Evolutionary conservation across 2,113 vertebrate genomes (phyloP).

Genomic region (Callospermophilus lateralis): DNA sequence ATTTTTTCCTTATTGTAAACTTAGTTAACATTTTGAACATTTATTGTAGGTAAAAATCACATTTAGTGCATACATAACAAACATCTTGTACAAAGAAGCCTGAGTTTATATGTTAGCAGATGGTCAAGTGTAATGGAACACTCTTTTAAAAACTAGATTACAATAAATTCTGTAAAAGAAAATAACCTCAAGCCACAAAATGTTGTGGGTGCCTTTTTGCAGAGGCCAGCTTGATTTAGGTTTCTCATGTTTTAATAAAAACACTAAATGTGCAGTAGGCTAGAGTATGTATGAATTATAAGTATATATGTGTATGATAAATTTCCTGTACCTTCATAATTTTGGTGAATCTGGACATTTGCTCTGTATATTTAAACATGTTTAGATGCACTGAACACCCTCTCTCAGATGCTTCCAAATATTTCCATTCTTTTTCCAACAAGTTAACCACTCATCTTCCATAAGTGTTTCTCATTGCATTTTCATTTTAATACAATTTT

Average conservation of each 20-base stretch:
- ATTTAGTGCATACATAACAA: neutral
- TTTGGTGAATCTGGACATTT: neutral
- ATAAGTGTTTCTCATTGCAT: neutral
- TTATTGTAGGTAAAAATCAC: constrained; percentile 3
- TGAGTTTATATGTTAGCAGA: constrained; percentile 22
- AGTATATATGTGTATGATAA: neutral
- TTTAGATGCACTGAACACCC: neutral
- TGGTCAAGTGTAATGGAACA: neutral
- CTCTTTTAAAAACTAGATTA: neutral
- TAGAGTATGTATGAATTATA: neutral
- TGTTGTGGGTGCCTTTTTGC: neutral
- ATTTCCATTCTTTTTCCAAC: neutral
- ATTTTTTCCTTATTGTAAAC: constrained; percentile 20
- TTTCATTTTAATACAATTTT: neutral
- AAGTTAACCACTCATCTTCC: neutral
- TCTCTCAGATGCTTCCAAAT: neutral
- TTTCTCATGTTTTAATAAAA: neutral
- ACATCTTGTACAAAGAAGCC: neutral
- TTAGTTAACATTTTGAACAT: neutral
- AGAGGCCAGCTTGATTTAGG: neutral
- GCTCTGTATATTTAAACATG: neutral
- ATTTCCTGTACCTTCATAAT: neutral
- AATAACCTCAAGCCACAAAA: constrained; percentile 13
- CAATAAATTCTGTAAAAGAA: constrained; percentile 40
- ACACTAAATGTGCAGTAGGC: neutral